phyloP scores from a whole-genome alignment of 2,797 vertebrate genomes.

The Potorous gilbertii region DNA sequence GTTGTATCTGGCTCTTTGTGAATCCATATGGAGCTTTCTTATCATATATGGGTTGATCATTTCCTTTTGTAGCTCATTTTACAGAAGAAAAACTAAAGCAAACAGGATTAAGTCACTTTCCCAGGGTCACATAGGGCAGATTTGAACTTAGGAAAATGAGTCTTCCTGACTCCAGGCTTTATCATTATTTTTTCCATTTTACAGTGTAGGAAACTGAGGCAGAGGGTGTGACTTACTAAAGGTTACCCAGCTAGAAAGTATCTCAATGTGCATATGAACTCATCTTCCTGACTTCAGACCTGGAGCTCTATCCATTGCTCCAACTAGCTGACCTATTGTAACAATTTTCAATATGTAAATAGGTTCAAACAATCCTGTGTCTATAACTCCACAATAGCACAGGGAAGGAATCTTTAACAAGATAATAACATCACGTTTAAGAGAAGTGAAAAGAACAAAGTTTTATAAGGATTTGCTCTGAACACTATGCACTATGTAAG shows the following conservation, averaged over 20 bases:
- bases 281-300: background rate
- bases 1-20: background rate
- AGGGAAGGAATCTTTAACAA: background rate
- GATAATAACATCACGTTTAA: background rate
- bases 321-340: background rate
- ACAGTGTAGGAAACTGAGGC: background rate
- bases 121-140: background rate
- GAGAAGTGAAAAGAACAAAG: background rate
- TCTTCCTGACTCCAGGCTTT: background rate
- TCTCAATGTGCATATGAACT: background rate
- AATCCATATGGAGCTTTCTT: background rate
- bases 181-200: background rate
- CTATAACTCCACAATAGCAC: background rate
- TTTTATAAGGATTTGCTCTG: rapidly evolving
- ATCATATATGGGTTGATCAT: background rate
- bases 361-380: background rate
- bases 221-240: background rate
- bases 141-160: background rate
- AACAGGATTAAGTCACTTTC: background rate
- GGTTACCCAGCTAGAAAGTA: background rate
- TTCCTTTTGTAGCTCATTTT: background rate
- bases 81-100: background rate
- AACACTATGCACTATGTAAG: background rate
- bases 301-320: background rate
- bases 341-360: background rate